These are phyloP conservation scores for Pavo muticus DNA, from an alignment of 2,113 vertebrate genomes.

Conservation along the genomic window DNA sequence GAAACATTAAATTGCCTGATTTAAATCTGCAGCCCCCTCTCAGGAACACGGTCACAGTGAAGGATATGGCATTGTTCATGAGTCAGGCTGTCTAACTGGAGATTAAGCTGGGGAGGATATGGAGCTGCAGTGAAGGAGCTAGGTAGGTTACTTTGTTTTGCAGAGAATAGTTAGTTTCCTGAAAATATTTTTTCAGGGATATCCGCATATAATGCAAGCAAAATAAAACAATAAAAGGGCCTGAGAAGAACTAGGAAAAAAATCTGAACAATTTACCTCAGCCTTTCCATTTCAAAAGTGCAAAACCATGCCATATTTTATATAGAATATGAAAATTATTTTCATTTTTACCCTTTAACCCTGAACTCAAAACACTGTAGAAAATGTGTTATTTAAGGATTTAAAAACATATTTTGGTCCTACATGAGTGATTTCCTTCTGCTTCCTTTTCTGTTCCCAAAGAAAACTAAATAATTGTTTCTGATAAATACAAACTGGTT, in stretches of 20 bases:
- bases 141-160: neutral
- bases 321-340: neutral
- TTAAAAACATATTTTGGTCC: neutral
- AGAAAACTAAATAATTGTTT: neutral
- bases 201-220: neutral
- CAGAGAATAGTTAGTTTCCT: neutral
- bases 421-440: neutral
- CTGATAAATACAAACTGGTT: neutral
- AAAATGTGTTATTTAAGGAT: neutral
- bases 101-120: neutral
- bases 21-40: neutral
- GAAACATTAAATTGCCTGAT: constrained; percentile 49
- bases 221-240: neutral
- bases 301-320: neutral
- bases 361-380: neutral
- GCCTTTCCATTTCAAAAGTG: neutral
- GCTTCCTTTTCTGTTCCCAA: neutral
- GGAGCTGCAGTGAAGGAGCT: neutral
- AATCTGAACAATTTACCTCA: neutral
- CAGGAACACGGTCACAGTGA: neutral
- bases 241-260: neutral
- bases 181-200: neutral
- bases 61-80: neutral
- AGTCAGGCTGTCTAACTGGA: neutral
- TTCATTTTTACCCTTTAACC: neutral